Evolutionary conservation across 2,888 invertebrate genomes (phyloP).

Genomic region (Agrochola litura): DNA sequence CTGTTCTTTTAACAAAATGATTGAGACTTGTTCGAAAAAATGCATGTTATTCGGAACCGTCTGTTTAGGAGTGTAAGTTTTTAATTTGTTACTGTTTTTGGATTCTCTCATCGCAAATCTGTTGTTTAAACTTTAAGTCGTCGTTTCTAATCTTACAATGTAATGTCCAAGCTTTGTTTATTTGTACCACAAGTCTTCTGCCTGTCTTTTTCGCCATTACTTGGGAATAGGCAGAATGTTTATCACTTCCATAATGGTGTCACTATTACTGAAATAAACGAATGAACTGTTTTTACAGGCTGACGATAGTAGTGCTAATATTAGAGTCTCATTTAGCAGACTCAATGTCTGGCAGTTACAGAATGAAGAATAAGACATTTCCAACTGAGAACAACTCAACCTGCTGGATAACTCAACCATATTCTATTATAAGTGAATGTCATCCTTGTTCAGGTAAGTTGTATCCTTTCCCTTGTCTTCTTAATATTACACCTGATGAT

Average conservation of each 20-base stretch:
- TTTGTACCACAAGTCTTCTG: background rate
- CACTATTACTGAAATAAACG: background rate
- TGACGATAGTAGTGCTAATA: conserved; percentile 95
- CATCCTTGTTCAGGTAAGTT: conserved; percentile 94
- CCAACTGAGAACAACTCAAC: conserved; percentile 94
- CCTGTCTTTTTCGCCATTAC: background rate
- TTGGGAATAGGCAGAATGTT: background rate
- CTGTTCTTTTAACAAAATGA: conserved; percentile 89
- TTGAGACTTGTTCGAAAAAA: conserved; percentile 95
- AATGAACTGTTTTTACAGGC: conserved; percentile 87
- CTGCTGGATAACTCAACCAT: conserved; percentile 94
- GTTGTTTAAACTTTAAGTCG: background rate
- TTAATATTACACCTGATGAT: background rate
- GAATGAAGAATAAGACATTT: conserved; percentile 91
- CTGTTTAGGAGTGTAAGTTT: conserved; percentile 94
- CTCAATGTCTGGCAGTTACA: conserved; percentile 90
- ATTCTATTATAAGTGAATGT: conserved; percentile 93
- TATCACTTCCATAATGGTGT: background rate
- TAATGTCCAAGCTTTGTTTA: background rate
- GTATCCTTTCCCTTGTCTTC: background rate
- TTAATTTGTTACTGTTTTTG: background rate
- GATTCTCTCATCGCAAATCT: background rate
- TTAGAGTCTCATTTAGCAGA: conserved; percentile 93
- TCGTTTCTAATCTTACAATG: background rate
- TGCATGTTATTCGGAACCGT: conserved; percentile 95